These are phyloP conservation scores for Pantherophis guttatus DNA, from an alignment of 2,113 vertebrate genomes.

Conservation along the genomic window DNA sequence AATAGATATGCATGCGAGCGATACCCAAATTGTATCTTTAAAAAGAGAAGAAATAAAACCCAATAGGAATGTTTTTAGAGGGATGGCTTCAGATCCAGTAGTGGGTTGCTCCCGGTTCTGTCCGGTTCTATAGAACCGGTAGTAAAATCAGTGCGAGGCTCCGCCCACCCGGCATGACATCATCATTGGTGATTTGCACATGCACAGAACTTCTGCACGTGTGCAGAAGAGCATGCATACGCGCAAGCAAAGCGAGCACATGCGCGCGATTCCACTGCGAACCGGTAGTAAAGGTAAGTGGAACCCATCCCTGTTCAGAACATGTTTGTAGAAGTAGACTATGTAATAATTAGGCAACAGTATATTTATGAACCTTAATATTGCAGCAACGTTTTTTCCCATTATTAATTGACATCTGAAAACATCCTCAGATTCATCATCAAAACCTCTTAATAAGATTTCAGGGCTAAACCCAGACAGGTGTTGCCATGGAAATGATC, in stretches of 20 bases:
- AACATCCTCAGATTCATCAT: background rate
- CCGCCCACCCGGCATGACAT: too few relatives aligned
- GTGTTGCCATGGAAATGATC: constrained; percentile 18
- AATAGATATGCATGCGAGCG: background rate
- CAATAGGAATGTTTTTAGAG: background rate
- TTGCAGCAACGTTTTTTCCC: background rate
- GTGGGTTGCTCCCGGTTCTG: too few relatives aligned
- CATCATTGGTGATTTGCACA: too few relatives aligned
- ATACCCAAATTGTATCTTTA: background rate
- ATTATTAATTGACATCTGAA: background rate
- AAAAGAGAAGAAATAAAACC: background rate
- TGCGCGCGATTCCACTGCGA: too few relatives aligned
- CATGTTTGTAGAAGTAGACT: background rate
- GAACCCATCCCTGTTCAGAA: background rate
- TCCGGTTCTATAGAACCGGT: too few relatives aligned
- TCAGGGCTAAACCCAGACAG: background rate
- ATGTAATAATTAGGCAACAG: background rate
- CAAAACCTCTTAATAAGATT: constrained; percentile 1
- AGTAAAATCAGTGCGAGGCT: too few relatives aligned
- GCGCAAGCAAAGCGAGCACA: too few relatives aligned
- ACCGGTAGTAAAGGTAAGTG: too few relatives aligned
- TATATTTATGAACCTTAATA: background rate
- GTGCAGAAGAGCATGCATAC: too few relatives aligned
- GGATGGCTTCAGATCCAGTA: background rate
- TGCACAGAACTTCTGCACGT: too few relatives aligned